phyloP scores from a whole-genome alignment of 2,888 invertebrate species.

The Aleiodes alternator region DNA sequence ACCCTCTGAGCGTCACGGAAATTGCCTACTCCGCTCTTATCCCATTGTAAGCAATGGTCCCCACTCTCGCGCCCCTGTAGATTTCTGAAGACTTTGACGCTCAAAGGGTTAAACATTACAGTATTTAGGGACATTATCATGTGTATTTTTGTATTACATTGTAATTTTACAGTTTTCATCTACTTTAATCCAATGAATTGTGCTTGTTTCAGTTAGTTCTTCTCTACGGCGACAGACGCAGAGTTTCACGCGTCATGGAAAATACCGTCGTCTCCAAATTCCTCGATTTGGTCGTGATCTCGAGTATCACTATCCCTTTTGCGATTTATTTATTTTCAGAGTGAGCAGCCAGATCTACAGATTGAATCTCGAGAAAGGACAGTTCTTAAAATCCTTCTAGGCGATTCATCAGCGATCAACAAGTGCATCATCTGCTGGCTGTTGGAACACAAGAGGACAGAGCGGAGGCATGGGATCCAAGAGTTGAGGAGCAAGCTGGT shows the following conservation, averaged over 20 bases:
- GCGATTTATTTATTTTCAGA: conserved; percentile 95
- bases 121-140: too few species aligned
- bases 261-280: conserved; percentile 92
- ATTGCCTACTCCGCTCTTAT: too few species aligned
- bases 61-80: too few species aligned
- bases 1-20: too few species aligned
- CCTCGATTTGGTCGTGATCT: conserved; percentile 97
- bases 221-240: conserved; percentile 90
- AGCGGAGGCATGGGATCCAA: conserved; percentile 98
- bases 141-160: too few species aligned
- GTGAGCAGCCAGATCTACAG: conserved; percentile 93
- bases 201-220: conserved; percentile 84
- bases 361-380: conserved; percentile 95
- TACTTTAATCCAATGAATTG: not conserved
- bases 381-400: conserved; percentile 90
- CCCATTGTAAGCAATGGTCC: too few species aligned
- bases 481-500: conserved; percentile 86
- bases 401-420: conserved; percentile 86
- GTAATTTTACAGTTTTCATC: too few species aligned
- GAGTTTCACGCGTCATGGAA: conserved; percentile 96
- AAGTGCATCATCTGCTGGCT: conserved; percentile 91
- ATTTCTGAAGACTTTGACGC: too few species aligned
- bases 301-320: conserved; percentile 90
- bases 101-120: too few species aligned
- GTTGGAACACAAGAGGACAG: conserved; percentile 93